Conservation (phyloP, 2,113 vertebrate species). For the Jacana jacana region DNA sequence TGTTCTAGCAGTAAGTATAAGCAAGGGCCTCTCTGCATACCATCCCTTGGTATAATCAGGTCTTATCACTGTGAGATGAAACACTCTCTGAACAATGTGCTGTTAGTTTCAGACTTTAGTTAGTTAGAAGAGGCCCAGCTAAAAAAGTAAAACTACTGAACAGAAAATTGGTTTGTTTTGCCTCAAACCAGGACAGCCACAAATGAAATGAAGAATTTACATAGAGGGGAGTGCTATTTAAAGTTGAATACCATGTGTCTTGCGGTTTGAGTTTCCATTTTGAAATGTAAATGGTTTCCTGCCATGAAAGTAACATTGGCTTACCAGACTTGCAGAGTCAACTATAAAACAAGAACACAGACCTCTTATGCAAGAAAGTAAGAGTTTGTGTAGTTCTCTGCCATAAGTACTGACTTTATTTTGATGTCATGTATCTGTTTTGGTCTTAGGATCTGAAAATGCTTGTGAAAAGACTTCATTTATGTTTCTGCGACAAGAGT, state of each 20-base stretch:
- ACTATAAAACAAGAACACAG: not conserved
- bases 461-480: constrained; percentile 96
- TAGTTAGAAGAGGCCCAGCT: too few species aligned
- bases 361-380: not conserved
- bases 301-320: not conserved
- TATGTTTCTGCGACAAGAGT: constrained; percentile 91
- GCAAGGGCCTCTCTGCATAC: too few species aligned
- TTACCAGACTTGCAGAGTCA: not conserved
- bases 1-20: too few species aligned
- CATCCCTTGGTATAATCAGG: too few species aligned
- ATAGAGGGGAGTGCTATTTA: not conserved
- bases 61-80: too few species aligned
- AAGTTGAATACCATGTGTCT: not conserved
- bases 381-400: not conserved
- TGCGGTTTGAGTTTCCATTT: not conserved
- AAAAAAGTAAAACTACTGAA: too few species aligned
- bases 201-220: not conserved
- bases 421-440: not conserved
- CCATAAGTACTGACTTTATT: not conserved
- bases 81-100: too few species aligned
- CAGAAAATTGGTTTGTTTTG: too few species aligned
- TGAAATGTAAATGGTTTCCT: not conserved
- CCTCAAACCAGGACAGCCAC: too few species aligned
- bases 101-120: too few species aligned
- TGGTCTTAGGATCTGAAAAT: constrained; percentile 86